Base-by-base conservation (phyloP, 2,888 invertebrate species). In the Spodoptera littoralis region DNA sequence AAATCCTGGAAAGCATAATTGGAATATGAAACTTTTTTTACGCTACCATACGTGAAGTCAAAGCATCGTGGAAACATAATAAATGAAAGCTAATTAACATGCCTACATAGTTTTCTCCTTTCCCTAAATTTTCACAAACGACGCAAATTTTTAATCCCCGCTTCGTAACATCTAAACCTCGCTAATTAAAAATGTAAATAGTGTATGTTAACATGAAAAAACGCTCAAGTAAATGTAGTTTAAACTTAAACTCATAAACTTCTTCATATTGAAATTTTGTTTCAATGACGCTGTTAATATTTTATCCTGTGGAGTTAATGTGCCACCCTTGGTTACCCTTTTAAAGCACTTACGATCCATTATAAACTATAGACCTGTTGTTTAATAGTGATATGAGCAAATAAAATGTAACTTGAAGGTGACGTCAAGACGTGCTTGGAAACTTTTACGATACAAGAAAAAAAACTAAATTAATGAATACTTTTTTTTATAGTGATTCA, bases 301-400 rank as follows among this genome's bases (percentile, higher is more conserved):
- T 73, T 48, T 60, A 60, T 64, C 53, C 47, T 30, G 47, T 64
- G 63, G 59, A 54, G 50, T 72, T 72, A 64, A 73, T 55, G 59
- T 57, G 64, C 49, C 56, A 63, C 68, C 63, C 73, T 50, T 53
- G 73, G 64, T 42, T 79, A 81, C 76, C 83, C 86, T 88, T 89
- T 88, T 83, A 89, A 88, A 90, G 87, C 90, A 89, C 90, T 91
- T 84, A 88, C 76, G 80, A 79, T 83, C 90, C 90, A 90, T 91
- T 91, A 89, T 88, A 87, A 88, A 90, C 89, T 89, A 91, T 87
- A 84, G 83, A 87, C 72, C 74, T 70, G 76, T 76, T 74, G 76
- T 85, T 89, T 88, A 89, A 88, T 86, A 76, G 77, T 77, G 57
- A 46, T 76, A 69, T 68, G 69, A 68, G 67, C 64, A 70, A 70